phyloP scores from a whole-genome alignment of 2,113 vertebrate species.

The Caranx melampygus region DNA sequence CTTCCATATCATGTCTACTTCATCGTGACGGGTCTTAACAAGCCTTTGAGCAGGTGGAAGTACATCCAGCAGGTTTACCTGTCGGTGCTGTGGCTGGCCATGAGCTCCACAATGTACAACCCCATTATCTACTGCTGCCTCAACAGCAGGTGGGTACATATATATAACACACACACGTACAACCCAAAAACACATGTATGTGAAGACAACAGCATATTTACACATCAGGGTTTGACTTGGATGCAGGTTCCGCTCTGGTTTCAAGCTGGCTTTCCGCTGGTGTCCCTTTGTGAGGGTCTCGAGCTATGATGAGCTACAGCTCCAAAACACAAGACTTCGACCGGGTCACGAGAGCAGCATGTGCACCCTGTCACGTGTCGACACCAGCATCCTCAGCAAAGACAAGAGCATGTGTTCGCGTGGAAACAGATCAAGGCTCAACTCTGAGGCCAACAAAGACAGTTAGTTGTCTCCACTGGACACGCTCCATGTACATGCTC shows the following conservation, averaged over 20 bases:
- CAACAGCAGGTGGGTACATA: constrained; percentile 91
- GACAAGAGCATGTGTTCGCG: constrained; percentile 62
- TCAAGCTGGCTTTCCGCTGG: constrained; percentile 80
- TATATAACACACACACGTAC: too few species aligned
- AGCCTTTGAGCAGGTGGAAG: constrained; percentile 89
- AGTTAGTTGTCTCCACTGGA: constrained; percentile 26
- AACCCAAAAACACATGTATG: neutral
- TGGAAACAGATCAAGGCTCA: constrained; percentile 50
- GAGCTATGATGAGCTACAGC: constrained; percentile 79
- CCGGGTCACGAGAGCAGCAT: constrained; percentile 78
- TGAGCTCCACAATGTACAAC: constrained; percentile 99
- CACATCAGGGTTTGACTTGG: neutral
- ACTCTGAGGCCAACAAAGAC: constrained; percentile 36
- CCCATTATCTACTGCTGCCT: constrained; percentile 99
- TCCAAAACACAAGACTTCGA: constrained; percentile 71
- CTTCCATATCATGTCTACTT: constrained; percentile 96
- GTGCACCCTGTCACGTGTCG: constrained; percentile 79
- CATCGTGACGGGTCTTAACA: constrained; percentile 90
- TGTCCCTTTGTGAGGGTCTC: constrained; percentile 78
- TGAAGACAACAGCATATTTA: neutral
- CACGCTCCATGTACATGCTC: neutral
- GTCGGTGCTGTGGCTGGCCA: constrained; percentile 96
- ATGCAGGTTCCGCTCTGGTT: constrained; percentile 80
- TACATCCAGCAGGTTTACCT: constrained; percentile 98
- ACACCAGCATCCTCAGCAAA: constrained; percentile 78